phyloP scores from a whole-genome alignment of 2,888 invertebrate species.

The Magallana nippona region DNA sequence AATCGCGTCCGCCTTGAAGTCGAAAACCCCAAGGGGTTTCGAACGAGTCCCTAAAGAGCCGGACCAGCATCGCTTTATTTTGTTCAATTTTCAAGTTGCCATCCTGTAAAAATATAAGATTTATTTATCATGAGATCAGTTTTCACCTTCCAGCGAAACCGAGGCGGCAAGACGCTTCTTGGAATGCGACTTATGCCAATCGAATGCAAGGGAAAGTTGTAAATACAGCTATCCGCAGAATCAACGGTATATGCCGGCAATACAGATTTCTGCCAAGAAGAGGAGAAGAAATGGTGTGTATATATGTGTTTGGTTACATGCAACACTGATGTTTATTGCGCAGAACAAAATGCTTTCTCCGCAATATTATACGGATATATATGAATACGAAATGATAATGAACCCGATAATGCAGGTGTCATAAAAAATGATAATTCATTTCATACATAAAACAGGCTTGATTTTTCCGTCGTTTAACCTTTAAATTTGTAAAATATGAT shows the following conservation, averaged over 20 bases:
- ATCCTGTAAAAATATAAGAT: constrained; percentile 61
- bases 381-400: background rate
- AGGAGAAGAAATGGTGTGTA: constrained; percentile 10
- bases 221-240: constrained; percentile 34
- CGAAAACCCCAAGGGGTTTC: constrained; percentile 80
- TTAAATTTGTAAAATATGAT: too few species aligned
- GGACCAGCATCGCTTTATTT: constrained; percentile 70
- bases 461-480: too few species aligned
- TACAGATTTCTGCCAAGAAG: constrained; percentile 24
- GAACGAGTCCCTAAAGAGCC: constrained; percentile 78
- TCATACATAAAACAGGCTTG: background rate
- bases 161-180: constrained; percentile 48
- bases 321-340: constrained; percentile 32
- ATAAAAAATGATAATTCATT: background rate
- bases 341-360: constrained; percentile 16
- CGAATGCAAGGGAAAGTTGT: constrained; percentile 42
- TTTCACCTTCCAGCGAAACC: constrained; percentile 50
- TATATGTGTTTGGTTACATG: constrained; percentile 20
- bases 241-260: background rate
- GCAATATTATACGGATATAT: background rate
- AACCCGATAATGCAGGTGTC: background rate
- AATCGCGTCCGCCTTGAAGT: constrained; percentile 79
- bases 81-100: constrained; percentile 53
- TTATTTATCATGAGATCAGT: constrained; percentile 44
- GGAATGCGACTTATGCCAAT: constrained; percentile 51